Conservation (phyloP, 2,797 vertebrate genomes). For the Platalea minor region DNA sequence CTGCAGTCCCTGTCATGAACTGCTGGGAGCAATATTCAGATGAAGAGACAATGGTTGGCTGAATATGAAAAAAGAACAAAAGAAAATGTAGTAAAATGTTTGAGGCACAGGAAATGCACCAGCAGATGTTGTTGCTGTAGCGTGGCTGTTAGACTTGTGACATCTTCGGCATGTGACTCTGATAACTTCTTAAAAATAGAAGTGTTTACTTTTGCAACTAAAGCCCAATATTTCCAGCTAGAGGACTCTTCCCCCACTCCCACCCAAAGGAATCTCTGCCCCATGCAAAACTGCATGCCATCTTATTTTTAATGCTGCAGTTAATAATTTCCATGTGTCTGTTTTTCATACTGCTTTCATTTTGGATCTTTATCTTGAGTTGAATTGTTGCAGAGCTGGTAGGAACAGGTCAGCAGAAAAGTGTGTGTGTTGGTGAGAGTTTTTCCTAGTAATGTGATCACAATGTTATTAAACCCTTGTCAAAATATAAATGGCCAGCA, state of each 20-base stretch:
- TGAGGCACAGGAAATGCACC: neutral
- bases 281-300: neutral
- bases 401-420: neutral
- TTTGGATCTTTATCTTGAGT: neutral
- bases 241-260: neutral
- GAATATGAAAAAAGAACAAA: neutral
- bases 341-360: neutral
- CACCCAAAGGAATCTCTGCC: neutral
- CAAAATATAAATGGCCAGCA: neutral
- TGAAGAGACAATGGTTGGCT: neutral
- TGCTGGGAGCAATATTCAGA: neutral
- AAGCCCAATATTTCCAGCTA: neutral
- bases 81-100: neutral
- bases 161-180: neutral
- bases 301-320: neutral
- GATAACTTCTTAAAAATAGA: constrained; percentile 3
- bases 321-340: neutral
- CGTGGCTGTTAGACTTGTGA: neutral
- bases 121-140: neutral
- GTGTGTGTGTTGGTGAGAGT: neutral
- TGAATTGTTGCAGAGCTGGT: neutral
- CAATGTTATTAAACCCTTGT: neutral
- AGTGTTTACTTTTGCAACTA: neutral
- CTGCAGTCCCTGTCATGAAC: neutral
- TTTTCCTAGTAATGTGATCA: neutral